Percentiles rank a stretch among this genome's conserved stretches.
Conservation (phyloP, 1,140 invertebrate genomes). For the Doryteuthis pealeii region DNA sequence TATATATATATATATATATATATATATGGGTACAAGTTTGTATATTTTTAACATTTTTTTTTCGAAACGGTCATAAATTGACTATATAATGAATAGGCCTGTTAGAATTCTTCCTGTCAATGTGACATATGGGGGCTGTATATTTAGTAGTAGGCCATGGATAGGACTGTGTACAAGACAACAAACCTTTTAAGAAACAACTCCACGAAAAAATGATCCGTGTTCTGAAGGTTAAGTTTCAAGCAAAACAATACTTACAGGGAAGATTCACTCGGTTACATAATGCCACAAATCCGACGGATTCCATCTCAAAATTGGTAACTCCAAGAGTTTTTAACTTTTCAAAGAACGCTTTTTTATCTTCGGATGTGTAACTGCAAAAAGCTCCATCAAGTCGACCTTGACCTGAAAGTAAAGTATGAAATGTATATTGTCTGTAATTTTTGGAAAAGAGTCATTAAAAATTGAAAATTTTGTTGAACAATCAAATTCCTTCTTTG, state of each 20-base stretch:
- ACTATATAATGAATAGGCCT: no score
- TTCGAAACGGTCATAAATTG: no score
- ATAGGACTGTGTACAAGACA: no score
- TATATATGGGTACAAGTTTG: no score
- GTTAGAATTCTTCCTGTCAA: no score
- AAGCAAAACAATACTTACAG: neutral
- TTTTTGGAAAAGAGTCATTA: neutral
- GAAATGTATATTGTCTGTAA: neutral
- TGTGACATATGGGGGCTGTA: no score
- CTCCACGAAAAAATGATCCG: no score
- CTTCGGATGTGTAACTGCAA: conserved; percentile 86
- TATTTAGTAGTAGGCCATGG: no score
- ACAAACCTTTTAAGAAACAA: no score
- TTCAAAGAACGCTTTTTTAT: conserved; percentile 86
- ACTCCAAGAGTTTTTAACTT: conserved; percentile 78
- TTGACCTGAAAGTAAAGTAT: conserved; percentile 64
- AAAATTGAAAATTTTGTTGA: neutral
- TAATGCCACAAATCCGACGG: conserved; percentile 86
- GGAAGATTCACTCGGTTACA: conserved; percentile 70
- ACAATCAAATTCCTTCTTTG: neutral
- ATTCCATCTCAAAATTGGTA: conserved; percentile 98
- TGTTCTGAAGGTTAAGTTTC: no score
- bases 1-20: no score
- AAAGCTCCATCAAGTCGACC: conserved; percentile 95
- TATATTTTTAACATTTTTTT: no score